phyloP scores from a whole-genome alignment of 2,888 invertebrate genomes.

The Morpho achilles region DNA sequence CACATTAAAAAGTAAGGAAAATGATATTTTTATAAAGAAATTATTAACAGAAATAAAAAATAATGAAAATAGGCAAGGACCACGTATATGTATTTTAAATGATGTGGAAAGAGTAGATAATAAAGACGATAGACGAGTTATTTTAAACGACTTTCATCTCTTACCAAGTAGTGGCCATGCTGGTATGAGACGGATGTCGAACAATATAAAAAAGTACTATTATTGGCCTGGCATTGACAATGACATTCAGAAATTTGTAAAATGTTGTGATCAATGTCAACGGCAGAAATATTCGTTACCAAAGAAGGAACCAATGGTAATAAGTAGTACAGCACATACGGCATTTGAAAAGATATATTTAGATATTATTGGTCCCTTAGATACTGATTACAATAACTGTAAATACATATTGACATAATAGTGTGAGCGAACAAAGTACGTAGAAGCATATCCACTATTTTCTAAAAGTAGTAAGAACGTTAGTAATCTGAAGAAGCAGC shows the following conservation, averaged over 20 bases:
- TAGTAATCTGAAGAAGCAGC: conserved; percentile 10
- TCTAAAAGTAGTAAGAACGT: too few species aligned
- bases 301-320: conserved; percentile 20
- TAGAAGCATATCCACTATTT: conserved; percentile 10
- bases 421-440: conserved; percentile 14
- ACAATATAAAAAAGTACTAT: conserved; percentile 21
- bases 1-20: conserved; percentile 10
- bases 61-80: conserved; percentile 6
- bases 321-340: conserved; percentile 22
- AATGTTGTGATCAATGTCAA: conserved; percentile 23
- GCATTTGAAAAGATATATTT: conserved; percentile 26
- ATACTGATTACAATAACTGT: conserved; percentile 17
- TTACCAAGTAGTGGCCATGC: conserved; percentile 24
- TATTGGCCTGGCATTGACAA: conserved; percentile 23
- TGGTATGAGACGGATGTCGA: conserved; percentile 20
- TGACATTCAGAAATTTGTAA: conserved; percentile 19
- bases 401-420: conserved; percentile 11
- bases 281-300: conserved; percentile 13
- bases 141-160: conserved; percentile 24
- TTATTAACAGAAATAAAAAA: conserved; percentile 11
- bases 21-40: conserved; percentile 7
- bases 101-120: conserved; percentile 12
- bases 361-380: conserved; percentile 26
- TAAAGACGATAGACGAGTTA: conserved; percentile 15
- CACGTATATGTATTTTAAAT: conserved; percentile 17